Conservation (phyloP, 2,888 invertebrate species). For the Tetranychus truncatus region DNA sequence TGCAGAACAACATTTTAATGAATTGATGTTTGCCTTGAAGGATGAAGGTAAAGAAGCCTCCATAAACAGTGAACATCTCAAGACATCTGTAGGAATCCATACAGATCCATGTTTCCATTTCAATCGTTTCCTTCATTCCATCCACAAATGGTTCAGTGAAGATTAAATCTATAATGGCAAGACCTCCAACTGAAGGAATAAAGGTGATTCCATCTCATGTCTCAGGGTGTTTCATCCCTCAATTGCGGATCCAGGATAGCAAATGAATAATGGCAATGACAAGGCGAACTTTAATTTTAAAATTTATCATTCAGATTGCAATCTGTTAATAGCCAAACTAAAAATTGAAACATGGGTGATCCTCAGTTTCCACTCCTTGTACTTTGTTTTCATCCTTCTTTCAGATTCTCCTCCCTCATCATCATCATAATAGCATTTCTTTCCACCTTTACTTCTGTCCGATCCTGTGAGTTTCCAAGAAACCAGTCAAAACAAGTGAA, state of each 20-base stretch:
- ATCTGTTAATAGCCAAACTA: neutral
- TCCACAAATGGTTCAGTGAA: neutral
- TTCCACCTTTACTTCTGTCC: neutral
- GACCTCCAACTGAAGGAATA: neutral
- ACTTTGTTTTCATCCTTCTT: neutral
- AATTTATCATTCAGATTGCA: neutral
- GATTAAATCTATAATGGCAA: neutral
- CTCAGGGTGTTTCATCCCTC: neutral
- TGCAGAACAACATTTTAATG: neutral
- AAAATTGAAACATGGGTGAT: neutral
- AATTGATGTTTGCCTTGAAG: neutral
- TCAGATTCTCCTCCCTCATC: neutral
- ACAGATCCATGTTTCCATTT: neutral
- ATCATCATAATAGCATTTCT: neutral
- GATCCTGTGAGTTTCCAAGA: neutral
- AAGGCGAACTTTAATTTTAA: neutral
- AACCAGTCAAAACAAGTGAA: neutral
- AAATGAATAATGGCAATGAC: neutral
- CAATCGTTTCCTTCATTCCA: neutral
- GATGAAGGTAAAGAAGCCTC: neutral
- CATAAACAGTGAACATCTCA: too few relatives aligned
- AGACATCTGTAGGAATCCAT: too few relatives aligned
- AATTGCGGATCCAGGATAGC: neutral
- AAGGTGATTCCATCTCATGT: neutral
- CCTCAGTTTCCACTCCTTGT: neutral